Conservation (phyloP, 2,797 vertebrate species). For the Centropyge bicolor region DNA sequence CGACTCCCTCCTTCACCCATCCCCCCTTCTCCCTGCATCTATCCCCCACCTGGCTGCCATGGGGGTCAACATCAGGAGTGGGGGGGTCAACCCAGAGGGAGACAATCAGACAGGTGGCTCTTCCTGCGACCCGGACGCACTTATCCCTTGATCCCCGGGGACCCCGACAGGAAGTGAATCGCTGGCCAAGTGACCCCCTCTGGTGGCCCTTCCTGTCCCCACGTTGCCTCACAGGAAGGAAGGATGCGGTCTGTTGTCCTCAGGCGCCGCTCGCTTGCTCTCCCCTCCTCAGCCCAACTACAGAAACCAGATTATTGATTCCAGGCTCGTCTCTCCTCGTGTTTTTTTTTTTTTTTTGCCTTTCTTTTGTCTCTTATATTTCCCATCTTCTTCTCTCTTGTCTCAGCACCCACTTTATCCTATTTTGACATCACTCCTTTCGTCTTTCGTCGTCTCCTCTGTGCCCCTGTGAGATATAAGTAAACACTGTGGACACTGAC, state of each 20-base stretch:
- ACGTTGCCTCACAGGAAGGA: conserved; percentile 87
- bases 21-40: conserved; percentile 12
- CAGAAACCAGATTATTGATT: conserved; percentile 88
- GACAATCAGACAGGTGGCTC: conserved; percentile 79
- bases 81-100: conserved; percentile 19
- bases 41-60: conserved; percentile 73
- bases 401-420: conserved; percentile 65
- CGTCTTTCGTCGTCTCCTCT: conserved; percentile 40
- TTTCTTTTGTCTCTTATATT: conserved; percentile 56
- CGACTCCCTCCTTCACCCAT: conserved; percentile 7
- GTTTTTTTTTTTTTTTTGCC: conserved; percentile 33
- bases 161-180: conserved; percentile 77
- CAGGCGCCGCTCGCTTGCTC: conserved; percentile 78
- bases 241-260: conserved; percentile 91
- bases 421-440: conserved; percentile 52
- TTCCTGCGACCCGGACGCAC: conserved; percentile 75
- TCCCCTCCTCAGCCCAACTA: conserved; percentile 67
- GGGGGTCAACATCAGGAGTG: conserved; percentile 49
- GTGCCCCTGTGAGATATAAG: conserved; percentile 78
- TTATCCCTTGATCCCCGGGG: conserved; percentile 79
- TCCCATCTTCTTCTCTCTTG: conserved; percentile 47
- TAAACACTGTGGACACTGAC: conserved; percentile 81
- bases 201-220: conserved; percentile 84
- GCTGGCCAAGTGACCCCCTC: conserved; percentile 83
- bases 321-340: conserved; percentile 82